Evolutionary conservation across 2,888 invertebrate genomes (phyloP).

Genomic region (Hyposoter didymator): DNA sequence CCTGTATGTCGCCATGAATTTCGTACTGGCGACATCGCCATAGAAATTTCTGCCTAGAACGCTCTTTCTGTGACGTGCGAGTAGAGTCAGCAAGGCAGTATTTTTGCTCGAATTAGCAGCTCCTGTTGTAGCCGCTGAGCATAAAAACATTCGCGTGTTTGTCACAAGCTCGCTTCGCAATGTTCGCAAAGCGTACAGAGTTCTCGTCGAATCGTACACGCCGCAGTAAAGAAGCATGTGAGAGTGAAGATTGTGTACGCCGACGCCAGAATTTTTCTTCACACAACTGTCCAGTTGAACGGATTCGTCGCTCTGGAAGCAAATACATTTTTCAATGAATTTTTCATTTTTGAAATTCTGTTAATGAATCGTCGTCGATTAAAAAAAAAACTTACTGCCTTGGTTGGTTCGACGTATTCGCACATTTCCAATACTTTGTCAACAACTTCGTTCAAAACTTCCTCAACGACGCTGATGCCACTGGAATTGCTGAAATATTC

Average conservation of each 20-base stretch:
- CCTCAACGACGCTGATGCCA: slow-evolving; percentile 85
- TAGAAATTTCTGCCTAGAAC: slow-evolving; percentile 89
- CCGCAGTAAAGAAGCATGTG: slow-evolving; percentile 93
- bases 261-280: slow-evolving; percentile 79
- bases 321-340: neutral
- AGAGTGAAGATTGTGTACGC: slow-evolving; percentile 91
- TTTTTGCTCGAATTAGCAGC: slow-evolving; percentile 86
- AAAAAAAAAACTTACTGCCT: slow-evolving; percentile 71
- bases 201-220: slow-evolving; percentile 91
- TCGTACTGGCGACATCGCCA: slow-evolving; percentile 87
- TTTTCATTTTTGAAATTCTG: neutral
- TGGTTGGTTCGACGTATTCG: slow-evolving; percentile 76
- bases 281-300: slow-evolving; percentile 76
- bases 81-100: slow-evolving; percentile 86
- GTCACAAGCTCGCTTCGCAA: slow-evolving; percentile 90
- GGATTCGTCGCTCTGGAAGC: slow-evolving; percentile 76
- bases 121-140: slow-evolving; percentile 91
- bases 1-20: slow-evolving; percentile 89
- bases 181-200: slow-evolving; percentile 90
- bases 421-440: slow-evolving; percentile 84
- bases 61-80: slow-evolving; percentile 92
- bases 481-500: slow-evolving; percentile 87
- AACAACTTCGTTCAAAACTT: slow-evolving; percentile 86
- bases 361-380: neutral
- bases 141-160: slow-evolving; percentile 90